A percentile compares a stretch with the other conserved stretches of the same genome.
phyloP scores from a whole-genome alignment of 2,888 invertebrate species.

The Noctua comes region DNA sequence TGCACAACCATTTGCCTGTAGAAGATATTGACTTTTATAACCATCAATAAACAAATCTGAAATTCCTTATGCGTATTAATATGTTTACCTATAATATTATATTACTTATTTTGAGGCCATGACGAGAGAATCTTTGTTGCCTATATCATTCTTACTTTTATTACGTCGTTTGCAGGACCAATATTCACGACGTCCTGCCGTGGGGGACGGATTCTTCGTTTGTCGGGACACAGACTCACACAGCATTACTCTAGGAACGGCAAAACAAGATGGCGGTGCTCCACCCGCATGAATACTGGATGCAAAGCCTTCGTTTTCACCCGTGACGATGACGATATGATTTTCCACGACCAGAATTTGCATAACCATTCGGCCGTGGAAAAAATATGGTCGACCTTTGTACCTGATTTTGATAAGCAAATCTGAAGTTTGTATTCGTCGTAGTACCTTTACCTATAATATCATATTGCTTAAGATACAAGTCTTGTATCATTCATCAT shows the following conservation, averaged over 20 bases:
- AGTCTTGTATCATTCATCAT: too few species aligned
- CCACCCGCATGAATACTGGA: slow-evolving; percentile 49
- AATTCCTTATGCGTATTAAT: neutral
- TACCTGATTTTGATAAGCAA: neutral
- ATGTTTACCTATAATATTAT: neutral
- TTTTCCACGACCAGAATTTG: neutral
- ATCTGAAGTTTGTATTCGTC: neutral
- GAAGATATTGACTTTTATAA: neutral
- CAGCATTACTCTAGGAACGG: slow-evolving; percentile 65
- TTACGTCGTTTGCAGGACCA: slow-evolving; percentile 15
- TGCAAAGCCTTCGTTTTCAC: neutral
- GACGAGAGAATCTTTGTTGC: neutral
- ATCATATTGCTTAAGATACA: slow-evolving; percentile 43
- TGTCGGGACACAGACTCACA: slow-evolving; percentile 68
- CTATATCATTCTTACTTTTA: neutral
- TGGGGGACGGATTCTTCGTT: slow-evolving; percentile 25
- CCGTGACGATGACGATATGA: neutral
- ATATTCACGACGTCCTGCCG: slow-evolving; percentile 17
- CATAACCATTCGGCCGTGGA: neutral
- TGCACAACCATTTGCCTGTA: slow-evolving; percentile 65
- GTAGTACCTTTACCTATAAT: neutral
- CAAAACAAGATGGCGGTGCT: slow-evolving; percentile 71
- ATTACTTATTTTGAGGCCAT: neutral
- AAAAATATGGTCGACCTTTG: neutral
- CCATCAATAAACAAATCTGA: neutral